Evolutionary conservation across 2,888 invertebrate genomes (phyloP).

Genomic region (Graphium colonna): DNA sequence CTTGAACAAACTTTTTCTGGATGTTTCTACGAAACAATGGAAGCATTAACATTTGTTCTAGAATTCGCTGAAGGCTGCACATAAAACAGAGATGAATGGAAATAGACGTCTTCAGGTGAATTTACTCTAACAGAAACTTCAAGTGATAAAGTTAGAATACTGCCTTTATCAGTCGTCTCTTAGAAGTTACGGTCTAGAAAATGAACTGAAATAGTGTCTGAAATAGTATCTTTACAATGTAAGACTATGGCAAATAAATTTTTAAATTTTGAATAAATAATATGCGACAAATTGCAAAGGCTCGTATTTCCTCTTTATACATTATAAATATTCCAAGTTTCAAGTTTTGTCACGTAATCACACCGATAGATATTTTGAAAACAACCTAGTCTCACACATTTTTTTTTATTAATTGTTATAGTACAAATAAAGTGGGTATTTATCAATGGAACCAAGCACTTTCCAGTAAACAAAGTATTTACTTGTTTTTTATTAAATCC

Average conservation of each 20-base stretch:
- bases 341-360: background rate
- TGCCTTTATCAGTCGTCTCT: constrained; percentile 18
- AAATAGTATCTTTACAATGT: background rate
- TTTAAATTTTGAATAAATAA: background rate
- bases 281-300: background rate
- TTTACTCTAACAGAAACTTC: constrained; percentile 20
- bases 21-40: too few relatives aligned
- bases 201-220: constrained; percentile 14
- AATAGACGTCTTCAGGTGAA: constrained; percentile 12
- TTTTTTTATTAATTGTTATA: too few relatives aligned
- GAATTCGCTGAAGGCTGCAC: background rate
- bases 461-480: too few relatives aligned
- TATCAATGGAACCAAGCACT: too few relatives aligned
- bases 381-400: too few relatives aligned
- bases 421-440: background rate
- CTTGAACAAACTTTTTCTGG: too few relatives aligned
- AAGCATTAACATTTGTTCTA: background rate
- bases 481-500: too few relatives aligned
- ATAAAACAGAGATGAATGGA: constrained; percentile 16
- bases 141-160: constrained; percentile 22
- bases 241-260: constrained; percentile 6
- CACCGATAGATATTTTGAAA: background rate
- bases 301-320: background rate
- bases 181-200: constrained; percentile 16
- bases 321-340: background rate